Base-by-base conservation (phyloP, 2,797 vertebrate genomes). In the Myoxocephalus aenaeus region DNA sequence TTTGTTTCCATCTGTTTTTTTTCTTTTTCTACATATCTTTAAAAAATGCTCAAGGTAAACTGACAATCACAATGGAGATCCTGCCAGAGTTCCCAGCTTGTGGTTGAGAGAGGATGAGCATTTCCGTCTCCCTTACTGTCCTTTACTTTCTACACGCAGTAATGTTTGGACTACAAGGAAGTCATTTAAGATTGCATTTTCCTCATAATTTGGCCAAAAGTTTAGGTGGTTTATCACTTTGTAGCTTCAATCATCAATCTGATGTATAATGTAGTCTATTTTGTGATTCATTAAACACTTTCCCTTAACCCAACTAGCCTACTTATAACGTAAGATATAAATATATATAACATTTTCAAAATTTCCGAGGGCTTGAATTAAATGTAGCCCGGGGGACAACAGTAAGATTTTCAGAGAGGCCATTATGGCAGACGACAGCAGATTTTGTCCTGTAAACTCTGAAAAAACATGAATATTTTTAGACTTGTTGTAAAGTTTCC, bases 61-160 rank as follows among this genome's bases (percentile, higher is more conserved):
- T 22, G 27, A 22, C 56, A 53, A 70, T 57, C 67, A 53, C 25
- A 27, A 46, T 22, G n/a, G n/a, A 20, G 34, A 70, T 62, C 40
- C 25, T 57, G 65, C 73, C 70, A 89, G 81, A 83, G 79, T 74
- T 81, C 82, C 83, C 84, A 90, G 90, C 82, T 81, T 81, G 80
- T 82, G 79, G 70, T 50, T 67, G 34, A 64, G 18, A 62, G 51
- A 48, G 6, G 12, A 54, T 56, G 20, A 72, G 10, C 22, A 56
- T 12, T 59, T 69, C 20, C 13, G 40, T 65, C 20, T 66, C 6
- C 34, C 57, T 71, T 14, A 46, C 29, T 36, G 11, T 66, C 11
- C 15, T 59, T 68, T 44, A 63, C 32, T 61, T 75, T 65, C 36
- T 12, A 53, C 7, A 59, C 42, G 2, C 11, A 20, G 10, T 3